Evolutionary conservation across 2,113 vertebrate genomes (phyloP), one percentile per base, ranked within the genome.

Genomic region (Ceyx melanurus): DNA sequence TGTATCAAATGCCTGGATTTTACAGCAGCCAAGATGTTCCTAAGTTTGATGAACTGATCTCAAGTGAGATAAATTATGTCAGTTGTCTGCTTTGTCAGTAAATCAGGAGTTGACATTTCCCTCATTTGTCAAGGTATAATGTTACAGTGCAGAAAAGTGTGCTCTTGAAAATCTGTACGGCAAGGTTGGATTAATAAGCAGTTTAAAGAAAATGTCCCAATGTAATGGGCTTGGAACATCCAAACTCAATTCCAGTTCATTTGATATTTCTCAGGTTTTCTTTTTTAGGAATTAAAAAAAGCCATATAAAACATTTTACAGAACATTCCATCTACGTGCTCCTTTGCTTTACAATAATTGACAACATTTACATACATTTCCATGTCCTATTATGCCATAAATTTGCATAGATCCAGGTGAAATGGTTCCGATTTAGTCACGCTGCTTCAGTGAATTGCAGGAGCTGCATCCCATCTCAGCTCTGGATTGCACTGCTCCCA

Each of bases 41-140:
- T 31, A 92, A 97, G 97, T 97, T 97, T 97, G 97, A 98, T 97
- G 97, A 98, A 97, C 97, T 96, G 98, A 98, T 98, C 96, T 95
- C 96, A n/a, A 92, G 95, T 89, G 93, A 98, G 97, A 97, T 97
- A 98, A 97, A 97, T 97, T 86, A 89, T 96, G 96, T 96, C 97
- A 94, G 96, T 97, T 97, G 97, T 95, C 89, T 43, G 97, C 96
- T 97, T 97, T 97, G 96, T 97, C 91, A 95, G 97, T 96, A 97
- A 94, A 96, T 96, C 96, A 64, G 79, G 88, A 95, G 95, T 81
- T 97, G 97, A 96, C 97, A 97, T 96, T 97, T 97, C 80, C 86
- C 95, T 57, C 70, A 92, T 97, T 97, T 97, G 97, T 96, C 96
- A 94, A 88, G 94, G 93, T 96, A 92, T 94, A 92, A 96, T 86